Evolutionary conservation across 2,113 vertebrate genomes (phyloP).

Genomic region (Parus major): DNA sequence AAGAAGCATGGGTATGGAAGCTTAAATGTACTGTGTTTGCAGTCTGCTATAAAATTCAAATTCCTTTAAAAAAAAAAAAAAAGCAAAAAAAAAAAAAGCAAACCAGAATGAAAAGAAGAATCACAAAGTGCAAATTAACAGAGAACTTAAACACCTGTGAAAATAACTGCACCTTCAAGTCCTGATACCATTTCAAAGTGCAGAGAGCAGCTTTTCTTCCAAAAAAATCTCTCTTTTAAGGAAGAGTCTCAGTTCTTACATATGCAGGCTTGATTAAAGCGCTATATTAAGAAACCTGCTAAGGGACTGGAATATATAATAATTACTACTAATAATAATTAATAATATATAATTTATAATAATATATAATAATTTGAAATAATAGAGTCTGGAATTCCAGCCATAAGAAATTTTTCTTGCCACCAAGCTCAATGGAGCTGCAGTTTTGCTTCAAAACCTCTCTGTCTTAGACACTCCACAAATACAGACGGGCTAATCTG

Average conservation of each 20-base stretch:
- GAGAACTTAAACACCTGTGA: slow-evolving; percentile 1
- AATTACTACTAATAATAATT: no score
- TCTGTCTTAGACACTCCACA: neutral
- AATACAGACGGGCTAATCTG: neutral
- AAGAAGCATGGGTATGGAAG: slow-evolving; percentile 72
- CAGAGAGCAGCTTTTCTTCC: neutral
- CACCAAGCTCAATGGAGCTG: neutral
- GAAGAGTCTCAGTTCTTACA: neutral
- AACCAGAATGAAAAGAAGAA: slow-evolving; percentile 17
- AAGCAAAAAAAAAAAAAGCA: neutral
- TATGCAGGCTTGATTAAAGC: neutral
- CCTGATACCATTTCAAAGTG: slow-evolving; percentile 53
- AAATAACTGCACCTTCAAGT: slow-evolving; percentile 27
- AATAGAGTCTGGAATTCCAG: neutral
- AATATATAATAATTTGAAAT: neutral
- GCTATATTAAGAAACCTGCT: neutral
- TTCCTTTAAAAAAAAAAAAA: neutral
- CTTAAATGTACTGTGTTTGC: slow-evolving; percentile 21
- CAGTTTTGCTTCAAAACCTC: neutral
- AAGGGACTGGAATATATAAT: neutral
- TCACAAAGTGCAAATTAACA: slow-evolving; percentile 45
- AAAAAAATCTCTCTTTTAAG: neutral
- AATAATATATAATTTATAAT: no score
- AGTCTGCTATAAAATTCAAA: slow-evolving; percentile 25
- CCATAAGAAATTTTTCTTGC: neutral